Base-by-base conservation (phyloP, 2,888 invertebrate genomes). In the Penaeus monodon region DNA sequence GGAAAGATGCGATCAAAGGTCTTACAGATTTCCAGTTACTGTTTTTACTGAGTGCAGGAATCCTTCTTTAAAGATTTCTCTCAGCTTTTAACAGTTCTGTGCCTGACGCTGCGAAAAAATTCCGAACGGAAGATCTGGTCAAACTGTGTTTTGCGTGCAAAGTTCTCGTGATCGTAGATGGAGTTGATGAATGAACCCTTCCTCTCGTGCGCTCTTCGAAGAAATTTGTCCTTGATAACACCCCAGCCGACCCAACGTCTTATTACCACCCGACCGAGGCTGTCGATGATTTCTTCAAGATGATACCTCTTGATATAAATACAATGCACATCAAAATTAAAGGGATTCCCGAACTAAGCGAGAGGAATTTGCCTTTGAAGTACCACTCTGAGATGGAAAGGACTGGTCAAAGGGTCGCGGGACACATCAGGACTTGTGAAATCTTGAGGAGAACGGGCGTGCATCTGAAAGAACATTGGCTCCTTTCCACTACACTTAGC, bases 401-500 rank as follows among this genome's bases (percentile, higher is more conserved):
- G 63, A 20, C 22, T 20, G 73, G 79, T 14, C 44, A 78, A n/a
- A 27, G 79, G 84, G n/a, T 27, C 27, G 22, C 79, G 38, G n/a
- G 63, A 79, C 12, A 85, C 84, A 14, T 4, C 12, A 27, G 79
- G 64, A 57, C 84, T 85, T 3, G 24, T 79, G 33, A 33, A 57
- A 12, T 84, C 22, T 33, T 85, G 79, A 57, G 29, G 44, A 78
- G 29, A 14, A 63, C n/a, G 8, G 24, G 24, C 3, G 24, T 20
- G 29, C 68, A 65, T 22, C 33, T 85, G 7, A 77, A 84, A 63
- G 84, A 85, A 29, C 79, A 85, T 63, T 76, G 66, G 14, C 68
- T 79, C n/a, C 38, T 85, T n/a, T 2, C 84, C 84, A 22, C 79
- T 85, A 14, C 78, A 85, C 57, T 49, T 85, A 29, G 79, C 70